phyloP scores from a whole-genome alignment of 2,113 vertebrate genomes.

The Ahaetulla prasina region DNA sequence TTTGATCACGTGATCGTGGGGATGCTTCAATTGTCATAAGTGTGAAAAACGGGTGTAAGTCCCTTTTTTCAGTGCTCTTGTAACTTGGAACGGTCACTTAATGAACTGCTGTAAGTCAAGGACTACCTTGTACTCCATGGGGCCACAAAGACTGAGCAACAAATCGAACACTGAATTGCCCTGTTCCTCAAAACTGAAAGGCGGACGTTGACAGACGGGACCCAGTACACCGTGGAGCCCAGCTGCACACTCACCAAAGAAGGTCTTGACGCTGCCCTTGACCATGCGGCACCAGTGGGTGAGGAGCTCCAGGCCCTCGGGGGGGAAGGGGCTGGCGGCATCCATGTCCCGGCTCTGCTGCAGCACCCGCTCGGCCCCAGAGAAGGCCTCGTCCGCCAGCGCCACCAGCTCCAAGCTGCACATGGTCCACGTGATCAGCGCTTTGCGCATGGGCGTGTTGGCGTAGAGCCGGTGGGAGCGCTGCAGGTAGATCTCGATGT shows the following conservation, averaged over 20 bases:
- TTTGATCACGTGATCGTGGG: accelerated
- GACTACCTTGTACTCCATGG: neutral
- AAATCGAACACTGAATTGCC: neutral
- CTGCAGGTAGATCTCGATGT: slow-evolving; percentile 98
- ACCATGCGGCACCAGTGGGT: slow-evolving; percentile 94
- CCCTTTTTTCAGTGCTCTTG: too few species aligned
- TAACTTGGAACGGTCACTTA: too few species aligned
- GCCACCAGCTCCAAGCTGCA: slow-evolving; percentile 81
- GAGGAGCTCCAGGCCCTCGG: slow-evolving; percentile 83
- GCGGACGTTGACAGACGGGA: neutral
- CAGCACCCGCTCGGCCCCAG: slow-evolving; percentile 80
- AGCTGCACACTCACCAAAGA: slow-evolving; percentile 77
- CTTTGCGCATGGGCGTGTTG: slow-evolving; percentile 94
- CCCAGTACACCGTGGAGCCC: accelerated
- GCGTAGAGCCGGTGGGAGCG: slow-evolving; percentile 90
- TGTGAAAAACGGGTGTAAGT: too few species aligned
- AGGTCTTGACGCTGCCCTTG: slow-evolving; percentile 81
- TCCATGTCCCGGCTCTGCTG: slow-evolving; percentile 89
- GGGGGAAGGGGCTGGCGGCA: slow-evolving; percentile 82
- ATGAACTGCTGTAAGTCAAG: too few species aligned
- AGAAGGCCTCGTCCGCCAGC: slow-evolving; percentile 84
- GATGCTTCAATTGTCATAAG: too few species aligned
- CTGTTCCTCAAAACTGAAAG: accelerated
- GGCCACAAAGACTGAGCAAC: neutral
- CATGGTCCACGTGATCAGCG: slow-evolving; percentile 90